Conservation (phyloP, 2,888 invertebrate genomes). For the Diarsia brunnea region DNA sequence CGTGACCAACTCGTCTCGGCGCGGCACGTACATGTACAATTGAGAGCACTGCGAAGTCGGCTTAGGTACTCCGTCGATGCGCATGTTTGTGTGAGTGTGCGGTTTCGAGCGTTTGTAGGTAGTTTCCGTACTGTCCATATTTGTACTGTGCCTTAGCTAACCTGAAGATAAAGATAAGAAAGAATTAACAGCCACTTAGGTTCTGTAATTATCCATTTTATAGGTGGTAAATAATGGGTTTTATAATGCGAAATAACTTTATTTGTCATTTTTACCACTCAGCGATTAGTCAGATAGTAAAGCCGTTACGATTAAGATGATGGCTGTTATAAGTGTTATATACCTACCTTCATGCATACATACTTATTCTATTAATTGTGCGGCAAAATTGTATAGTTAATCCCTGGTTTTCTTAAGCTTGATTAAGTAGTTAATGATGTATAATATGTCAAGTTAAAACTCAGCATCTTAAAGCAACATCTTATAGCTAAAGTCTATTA, state of each 20-base stretch:
- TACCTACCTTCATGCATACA: neutral
- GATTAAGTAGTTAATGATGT: neutral
- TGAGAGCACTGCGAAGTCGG: too few relatives aligned
- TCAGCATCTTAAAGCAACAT: too few relatives aligned
- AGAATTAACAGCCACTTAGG: neutral
- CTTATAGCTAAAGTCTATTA: neutral
- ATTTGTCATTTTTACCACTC: slow-evolving; percentile 5
- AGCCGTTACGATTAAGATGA: neutral
- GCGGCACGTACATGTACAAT: too few relatives aligned
- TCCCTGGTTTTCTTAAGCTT: neutral
- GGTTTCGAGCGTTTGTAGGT: too few relatives aligned
- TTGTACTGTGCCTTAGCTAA: neutral
- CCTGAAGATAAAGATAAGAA: neutral
- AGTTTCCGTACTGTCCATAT: too few relatives aligned
- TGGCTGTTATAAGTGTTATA: neutral
- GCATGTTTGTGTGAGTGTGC: too few relatives aligned
- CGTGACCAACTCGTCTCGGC: too few relatives aligned
- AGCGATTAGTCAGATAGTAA: neutral
- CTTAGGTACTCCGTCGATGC: too few relatives aligned
- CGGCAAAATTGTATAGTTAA: neutral
- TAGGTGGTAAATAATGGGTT: neutral
- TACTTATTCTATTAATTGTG: neutral
- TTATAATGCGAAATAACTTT: slow-evolving; percentile 9
- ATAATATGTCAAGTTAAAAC: neutral
- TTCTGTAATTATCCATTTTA: slow-evolving; percentile 19